Base-by-base conservation (phyloP, 1,140 invertebrate genomes). In the Nebria ingens region DNA sequence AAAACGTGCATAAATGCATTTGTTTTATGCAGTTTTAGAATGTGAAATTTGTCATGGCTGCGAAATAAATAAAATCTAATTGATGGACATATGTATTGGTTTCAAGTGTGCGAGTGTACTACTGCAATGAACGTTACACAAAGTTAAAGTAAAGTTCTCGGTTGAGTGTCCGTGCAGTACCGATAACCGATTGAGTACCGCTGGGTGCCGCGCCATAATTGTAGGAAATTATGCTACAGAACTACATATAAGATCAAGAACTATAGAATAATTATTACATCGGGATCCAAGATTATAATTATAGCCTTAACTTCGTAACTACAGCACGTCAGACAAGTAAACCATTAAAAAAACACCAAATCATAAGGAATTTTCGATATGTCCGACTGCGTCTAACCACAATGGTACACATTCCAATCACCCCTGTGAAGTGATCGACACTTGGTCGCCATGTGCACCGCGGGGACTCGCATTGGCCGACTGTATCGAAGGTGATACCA, bases 221-320 rank as follows among this genome's bases (percentile, higher is more conserved):
- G 61, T 63, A 64, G 58, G 60, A 64, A 64, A 64, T 63, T 63
- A 64, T 63, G 59, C 60, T 61, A 60, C 60, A 60, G 55, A 60
- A 56, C 57, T 56, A 59, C 56, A 58, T 61, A 60, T 57, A 61
- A 59, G 58, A 60, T 61, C 58, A 63, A 63, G 60, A 61, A 63
- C 62, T 61, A 61, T 61, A 56, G 59, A 63, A 63, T 61, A 63
- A 64, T 63, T 63, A 64, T 64, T 64, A 62, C 60, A 63, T 64
- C 61, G 63, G 58, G 61, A 61, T 64, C 61, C 58, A 58, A 63
- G 63, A 63, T 64, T 64, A 62, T 64, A 64, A 63, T 64, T 64
- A 64, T 63, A 64, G 61, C 56, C 53, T 59, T 57, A 56, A 59
- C 55, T 61, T 55, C 56, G 58, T 57, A 55, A 59, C 38, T 61